Base-by-base conservation (phyloP, 1,140 invertebrate genomes). In the Drosophila kepulauana region DNA sequence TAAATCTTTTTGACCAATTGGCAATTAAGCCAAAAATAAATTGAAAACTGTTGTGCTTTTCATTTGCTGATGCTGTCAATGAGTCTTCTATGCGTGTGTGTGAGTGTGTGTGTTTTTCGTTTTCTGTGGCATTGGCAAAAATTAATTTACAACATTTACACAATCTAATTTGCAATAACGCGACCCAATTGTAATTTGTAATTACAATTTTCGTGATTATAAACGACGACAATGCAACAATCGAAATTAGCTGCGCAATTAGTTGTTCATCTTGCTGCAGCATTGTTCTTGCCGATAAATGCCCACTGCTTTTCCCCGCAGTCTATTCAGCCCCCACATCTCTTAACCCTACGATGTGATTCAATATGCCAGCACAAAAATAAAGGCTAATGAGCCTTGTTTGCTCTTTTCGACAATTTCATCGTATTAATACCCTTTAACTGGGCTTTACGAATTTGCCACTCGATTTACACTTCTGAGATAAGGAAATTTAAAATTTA, bases 191-290 rank as follows among this genome's bases (percentile, higher is more conserved):
- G 81, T 89, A 89, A 89, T 89, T 89, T 89, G 85, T 89, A 89
- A 89, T 89, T 89, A 89, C 82, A 89, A 89, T 81, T 89, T 86
- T 89, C 85, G 58, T 81, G 73, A 88, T 89, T 87, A 81, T 81
- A 79, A 69, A 51, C 74, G 78, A 63, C 75, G 75, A 78, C 79
- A 74, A 78, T 78, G 70, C 71, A 89, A 88, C 85, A 89, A 89
- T 89, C 84, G 85, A 89, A 89, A 89, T 89, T 89, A 89, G 85
- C 81, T 79, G 75, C 67, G 85, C 81, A 89, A 89, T 89, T 89
- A 89, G 78, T 89, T 89, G 81, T 89, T 81, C 79, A 82, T 75
- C 74, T 77, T 67, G 71, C 73, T 45, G n/a, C 57, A 20, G 15
- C 58, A 76, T 74, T 77, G 70, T 78, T 69, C 48, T 66, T 75